Evolutionary conservation across 2,797 vertebrate genomes (phyloP).

Genomic region (Acipenser ruthenus): DNA sequence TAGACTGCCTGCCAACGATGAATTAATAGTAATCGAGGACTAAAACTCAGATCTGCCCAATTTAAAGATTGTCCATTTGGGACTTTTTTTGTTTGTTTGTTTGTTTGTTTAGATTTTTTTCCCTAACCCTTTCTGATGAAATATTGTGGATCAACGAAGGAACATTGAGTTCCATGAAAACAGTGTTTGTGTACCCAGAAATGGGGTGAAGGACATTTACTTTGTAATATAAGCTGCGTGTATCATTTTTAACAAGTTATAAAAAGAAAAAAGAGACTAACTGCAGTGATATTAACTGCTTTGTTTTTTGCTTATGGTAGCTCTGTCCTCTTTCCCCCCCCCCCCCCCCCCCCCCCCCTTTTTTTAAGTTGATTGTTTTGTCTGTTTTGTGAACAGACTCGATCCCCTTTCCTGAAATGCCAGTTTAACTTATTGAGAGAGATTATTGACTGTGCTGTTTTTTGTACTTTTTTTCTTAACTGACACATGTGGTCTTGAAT

Average conservation of each 20-base stretch:
- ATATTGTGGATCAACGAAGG: slow-evolving; percentile 56
- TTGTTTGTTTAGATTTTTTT: slow-evolving; percentile 61
- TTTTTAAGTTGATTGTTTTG: slow-evolving; percentile 46
- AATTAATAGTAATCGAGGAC: slow-evolving; percentile 67
- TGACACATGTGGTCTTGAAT: slow-evolving; percentile 67
- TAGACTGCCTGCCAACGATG: slow-evolving; percentile 63
- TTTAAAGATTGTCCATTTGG: slow-evolving; percentile 54
- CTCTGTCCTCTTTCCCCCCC: neutral
- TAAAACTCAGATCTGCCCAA: slow-evolving; percentile 42
- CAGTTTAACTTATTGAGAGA: slow-evolving; percentile 85
- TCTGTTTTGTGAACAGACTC: slow-evolving; percentile 61
- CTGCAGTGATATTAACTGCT: slow-evolving; percentile 51
- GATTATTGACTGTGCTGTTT: slow-evolving; percentile 69
- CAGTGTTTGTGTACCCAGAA: slow-evolving; percentile 42
- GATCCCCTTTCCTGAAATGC: neutral
- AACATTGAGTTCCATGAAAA: slow-evolving; percentile 54
- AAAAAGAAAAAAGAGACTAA: slow-evolving; percentile 35
- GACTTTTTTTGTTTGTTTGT: slow-evolving; percentile 52
- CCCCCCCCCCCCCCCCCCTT: neutral
- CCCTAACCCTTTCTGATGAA: slow-evolving; percentile 60
- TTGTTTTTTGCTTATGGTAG: slow-evolving; percentile 17
- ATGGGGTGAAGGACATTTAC: slow-evolving; percentile 36
- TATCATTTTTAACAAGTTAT: slow-evolving; percentile 43
- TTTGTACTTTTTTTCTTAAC: slow-evolving; percentile 75
- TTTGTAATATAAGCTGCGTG: slow-evolving; percentile 60